A percentile compares a stretch with the other conserved stretches of the same genome.
phyloP scores from a whole-genome alignment of 2,113 vertebrate species.

The Charadrius vociferus region DNA sequence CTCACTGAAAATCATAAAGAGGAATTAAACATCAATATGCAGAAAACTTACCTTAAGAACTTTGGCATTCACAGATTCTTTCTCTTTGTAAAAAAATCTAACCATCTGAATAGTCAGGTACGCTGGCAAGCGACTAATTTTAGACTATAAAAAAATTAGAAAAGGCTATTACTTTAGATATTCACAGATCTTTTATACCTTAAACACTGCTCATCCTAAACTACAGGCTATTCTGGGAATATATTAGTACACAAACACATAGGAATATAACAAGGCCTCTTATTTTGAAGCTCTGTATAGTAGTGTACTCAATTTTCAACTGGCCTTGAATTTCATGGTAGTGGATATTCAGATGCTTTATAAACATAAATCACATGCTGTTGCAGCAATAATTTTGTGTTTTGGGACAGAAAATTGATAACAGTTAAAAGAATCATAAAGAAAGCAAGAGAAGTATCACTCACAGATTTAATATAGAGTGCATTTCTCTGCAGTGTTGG shows the following conservation, averaged over 20 bases:
- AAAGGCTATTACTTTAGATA: neutral
- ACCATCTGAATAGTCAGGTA: conserved; percentile 99
- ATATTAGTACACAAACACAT: neutral
- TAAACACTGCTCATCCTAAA: neutral
- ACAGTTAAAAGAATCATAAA: neutral
- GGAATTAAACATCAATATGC: neutral
- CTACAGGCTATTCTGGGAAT: neutral
- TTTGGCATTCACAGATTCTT: conserved; percentile 99
- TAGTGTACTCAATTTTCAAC: neutral
- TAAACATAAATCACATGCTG: neutral
- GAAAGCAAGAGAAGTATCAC: conserved; percentile 2
- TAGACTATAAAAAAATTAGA: conserved; percentile 80
- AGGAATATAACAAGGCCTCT: neutral
- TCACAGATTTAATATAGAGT: conserved; percentile 97
- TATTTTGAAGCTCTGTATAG: neutral
- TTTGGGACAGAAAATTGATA: neutral
- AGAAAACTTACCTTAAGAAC: conserved; percentile 87
- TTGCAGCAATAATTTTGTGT: neutral
- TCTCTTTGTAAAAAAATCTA: conserved; percentile 99
- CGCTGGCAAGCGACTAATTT: conserved; percentile 92
- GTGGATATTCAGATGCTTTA: neutral
- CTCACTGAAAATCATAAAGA: neutral
- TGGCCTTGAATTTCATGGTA: neutral
- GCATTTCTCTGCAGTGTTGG: conserved; percentile 94
- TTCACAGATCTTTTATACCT: neutral